Evolutionary conservation across 2,113 vertebrate species (phyloP).

Genomic region (Poeciliopsis occidentalis): DNA sequence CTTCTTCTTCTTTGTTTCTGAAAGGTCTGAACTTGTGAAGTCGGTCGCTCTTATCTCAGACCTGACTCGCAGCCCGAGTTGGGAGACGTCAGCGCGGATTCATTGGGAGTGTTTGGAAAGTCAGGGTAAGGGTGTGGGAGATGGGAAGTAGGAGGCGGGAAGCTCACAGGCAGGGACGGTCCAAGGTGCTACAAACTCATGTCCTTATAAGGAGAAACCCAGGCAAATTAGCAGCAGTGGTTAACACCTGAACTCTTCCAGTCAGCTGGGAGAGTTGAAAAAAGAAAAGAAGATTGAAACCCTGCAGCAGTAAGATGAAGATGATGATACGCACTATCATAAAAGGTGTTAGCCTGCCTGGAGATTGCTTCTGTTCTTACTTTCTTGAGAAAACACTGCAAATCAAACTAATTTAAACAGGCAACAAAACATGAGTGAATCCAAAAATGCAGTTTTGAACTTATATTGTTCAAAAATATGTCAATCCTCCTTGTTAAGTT

Average conservation of each 20-base stretch:
- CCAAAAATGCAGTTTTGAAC: background rate
- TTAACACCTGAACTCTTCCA: constrained; percentile 66
- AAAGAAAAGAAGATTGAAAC: background rate
- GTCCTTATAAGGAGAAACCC: constrained; percentile 72
- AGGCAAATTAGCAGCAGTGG: constrained; percentile 32
- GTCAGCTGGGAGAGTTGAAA: background rate
- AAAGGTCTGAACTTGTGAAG: constrained; percentile 1
- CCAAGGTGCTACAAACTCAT: constrained; percentile 52
- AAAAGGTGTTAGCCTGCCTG: background rate
- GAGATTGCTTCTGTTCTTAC: background rate
- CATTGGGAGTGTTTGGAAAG: constrained; percentile 44
- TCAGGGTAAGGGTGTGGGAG: constrained; percentile 49
- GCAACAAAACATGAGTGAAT: background rate
- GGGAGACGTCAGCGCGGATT: constrained; percentile 60
- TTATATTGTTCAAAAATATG: background rate
- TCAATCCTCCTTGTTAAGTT: background rate
- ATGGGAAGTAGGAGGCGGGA: constrained; percentile 52
- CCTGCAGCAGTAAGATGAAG: fast-evolving
- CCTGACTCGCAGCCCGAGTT: constrained; percentile 40
- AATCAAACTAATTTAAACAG: background rate
- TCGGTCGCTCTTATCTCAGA: constrained; percentile 43
- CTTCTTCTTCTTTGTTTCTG: background rate
- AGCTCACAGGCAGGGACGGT: constrained; percentile 35
- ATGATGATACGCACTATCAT: too few relatives aligned
- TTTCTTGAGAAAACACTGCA: background rate